A percentile compares a stretch with the other conserved stretches of the same genome.
Conservation (phyloP, 2,888 invertebrate genomes). For the Phorcus lineatus region DNA sequence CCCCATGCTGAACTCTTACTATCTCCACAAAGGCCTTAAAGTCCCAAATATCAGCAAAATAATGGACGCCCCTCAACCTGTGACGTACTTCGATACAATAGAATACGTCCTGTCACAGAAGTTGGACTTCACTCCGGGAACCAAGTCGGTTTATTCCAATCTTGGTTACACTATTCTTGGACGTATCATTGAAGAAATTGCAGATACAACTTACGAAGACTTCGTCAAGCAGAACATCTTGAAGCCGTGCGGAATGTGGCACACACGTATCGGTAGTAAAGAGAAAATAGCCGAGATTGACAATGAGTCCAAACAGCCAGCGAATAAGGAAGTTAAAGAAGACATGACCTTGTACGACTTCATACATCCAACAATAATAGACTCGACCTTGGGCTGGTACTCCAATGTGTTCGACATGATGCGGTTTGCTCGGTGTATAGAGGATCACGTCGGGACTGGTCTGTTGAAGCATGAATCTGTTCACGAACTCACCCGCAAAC, state of each 20-base stretch:
- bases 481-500: conserved; percentile 45
- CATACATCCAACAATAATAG: conserved; percentile 52
- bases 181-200: conserved; percentile 63
- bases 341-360: conserved; percentile 34
- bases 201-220: conserved; percentile 53
- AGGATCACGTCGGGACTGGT: conserved; percentile 45
- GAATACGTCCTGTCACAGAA: conserved; percentile 62
- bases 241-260: conserved; percentile 71
- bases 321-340: background rate
- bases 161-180: conserved; percentile 68
- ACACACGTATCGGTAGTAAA: conserved; percentile 57
- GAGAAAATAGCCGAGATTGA: conserved; percentile 31
- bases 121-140: conserved; percentile 66
- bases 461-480: conserved; percentile 55
- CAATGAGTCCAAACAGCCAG: conserved; percentile 21
- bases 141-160: conserved; percentile 62
- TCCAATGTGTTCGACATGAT: conserved; percentile 68
- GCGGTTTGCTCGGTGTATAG: conserved; percentile 61
- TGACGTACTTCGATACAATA: conserved; percentile 55
- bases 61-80: conserved; percentile 45
- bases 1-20: conserved; percentile 65
- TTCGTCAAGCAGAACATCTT: conserved; percentile 59
- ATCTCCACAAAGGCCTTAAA: conserved; percentile 50
- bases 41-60: conserved; percentile 63
- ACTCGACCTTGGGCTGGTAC: conserved; percentile 69